phyloP scores from a whole-genome alignment of 1,140 invertebrate genomes.

The Panonychus citri region DNA sequence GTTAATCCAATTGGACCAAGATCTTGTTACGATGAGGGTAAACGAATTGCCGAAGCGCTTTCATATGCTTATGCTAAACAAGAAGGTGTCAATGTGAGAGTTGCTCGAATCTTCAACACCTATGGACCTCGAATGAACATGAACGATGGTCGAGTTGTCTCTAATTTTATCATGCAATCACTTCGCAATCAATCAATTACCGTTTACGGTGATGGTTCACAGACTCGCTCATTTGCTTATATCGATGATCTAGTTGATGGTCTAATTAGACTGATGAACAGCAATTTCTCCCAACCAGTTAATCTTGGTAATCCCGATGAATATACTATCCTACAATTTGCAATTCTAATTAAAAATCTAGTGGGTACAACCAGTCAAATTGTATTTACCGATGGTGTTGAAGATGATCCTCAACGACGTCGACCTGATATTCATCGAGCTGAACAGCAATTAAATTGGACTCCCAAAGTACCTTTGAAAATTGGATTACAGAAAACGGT shows the following conservation, averaged over 20 bases:
- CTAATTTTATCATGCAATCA: constrained; percentile 94
- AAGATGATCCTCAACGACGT: constrained; percentile 84
- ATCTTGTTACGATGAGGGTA: constrained; percentile 97
- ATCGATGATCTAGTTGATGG: constrained; percentile 92
- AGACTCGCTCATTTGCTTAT: constrained; percentile 95
- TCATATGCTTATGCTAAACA: constrained; percentile 93
- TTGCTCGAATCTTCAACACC: constrained; percentile 96
- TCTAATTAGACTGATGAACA: constrained; percentile 70
- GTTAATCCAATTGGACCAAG: constrained; percentile 86
- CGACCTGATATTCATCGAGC: constrained; percentile 79
- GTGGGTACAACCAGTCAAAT: constrained; percentile 35
- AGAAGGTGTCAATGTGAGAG: constrained; percentile 75
- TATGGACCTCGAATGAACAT: constrained; percentile 99
- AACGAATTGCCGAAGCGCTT: constrained; percentile 83
- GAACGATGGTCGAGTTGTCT: constrained; percentile 94
- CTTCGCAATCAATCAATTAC: constrained; percentile 84
- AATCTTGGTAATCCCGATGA: constrained; percentile 97
- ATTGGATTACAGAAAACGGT: constrained; percentile 67
- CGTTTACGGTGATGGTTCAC: constrained; percentile 81
- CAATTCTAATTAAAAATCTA: constrained; percentile 57
- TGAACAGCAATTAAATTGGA: constrained; percentile 62
- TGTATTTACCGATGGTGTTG: constrained; percentile 49
- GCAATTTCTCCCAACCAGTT: constrained; percentile 74
- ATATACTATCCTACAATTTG: constrained; percentile 89
- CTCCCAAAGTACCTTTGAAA: constrained; percentile 66